Conservation (phyloP, 1,140 invertebrate genomes). For the Aphaenogaster floridana region DNA sequence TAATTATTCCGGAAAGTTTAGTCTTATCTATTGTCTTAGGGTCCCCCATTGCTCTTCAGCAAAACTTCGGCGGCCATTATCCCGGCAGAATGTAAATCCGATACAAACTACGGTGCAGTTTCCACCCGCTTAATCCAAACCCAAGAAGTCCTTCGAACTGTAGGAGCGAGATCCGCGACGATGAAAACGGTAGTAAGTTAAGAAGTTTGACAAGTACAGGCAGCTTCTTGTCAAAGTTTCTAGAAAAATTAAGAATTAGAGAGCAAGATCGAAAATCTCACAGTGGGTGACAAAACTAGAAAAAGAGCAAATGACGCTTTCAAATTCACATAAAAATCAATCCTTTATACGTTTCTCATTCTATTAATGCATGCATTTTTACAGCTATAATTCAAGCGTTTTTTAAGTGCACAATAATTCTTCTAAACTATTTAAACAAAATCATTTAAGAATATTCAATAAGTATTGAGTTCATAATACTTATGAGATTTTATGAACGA, state of each 20-base stretch:
- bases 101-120: conserved; percentile 73
- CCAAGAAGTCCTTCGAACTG: background rate
- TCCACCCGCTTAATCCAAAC: conserved; percentile 69
- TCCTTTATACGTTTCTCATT: background rate
- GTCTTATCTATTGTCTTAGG: conserved; percentile 59
- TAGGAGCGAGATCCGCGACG: background rate
- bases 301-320: background rate
- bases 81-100: conserved; percentile 74
- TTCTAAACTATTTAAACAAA: background rate
- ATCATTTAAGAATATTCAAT: background rate
- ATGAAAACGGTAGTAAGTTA: conserved; percentile 48
- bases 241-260: conserved; percentile 50
- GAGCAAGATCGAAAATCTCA: background rate
- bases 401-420: background rate
- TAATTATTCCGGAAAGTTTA: conserved; percentile 68
- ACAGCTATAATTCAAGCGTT: background rate
- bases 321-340: background rate
- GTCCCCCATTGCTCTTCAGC: conserved; percentile 19
- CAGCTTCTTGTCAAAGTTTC: conserved; percentile 42
- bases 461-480: too few relatives aligned
- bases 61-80: conserved; percentile 71
- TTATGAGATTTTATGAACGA: too few relatives aligned
- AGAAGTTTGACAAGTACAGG: conserved; percentile 60
- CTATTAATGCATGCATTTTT: background rate
- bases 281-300: background rate